phyloP scores from a whole-genome alignment of 2,113 vertebrate genomes.

The human region DNA sequence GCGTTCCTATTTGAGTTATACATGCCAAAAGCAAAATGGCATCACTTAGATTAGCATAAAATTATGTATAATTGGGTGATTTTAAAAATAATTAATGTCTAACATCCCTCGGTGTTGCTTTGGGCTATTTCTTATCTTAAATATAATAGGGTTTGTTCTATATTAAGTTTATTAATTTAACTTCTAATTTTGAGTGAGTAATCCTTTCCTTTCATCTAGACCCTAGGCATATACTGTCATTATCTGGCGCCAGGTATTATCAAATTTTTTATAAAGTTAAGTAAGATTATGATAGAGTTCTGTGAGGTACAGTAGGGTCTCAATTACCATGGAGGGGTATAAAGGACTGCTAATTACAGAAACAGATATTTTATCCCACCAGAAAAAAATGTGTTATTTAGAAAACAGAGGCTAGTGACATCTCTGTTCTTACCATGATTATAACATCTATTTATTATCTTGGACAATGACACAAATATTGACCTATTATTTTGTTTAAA shows the following conservation, averaged over 20 bases:
- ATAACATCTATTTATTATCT: neutral
- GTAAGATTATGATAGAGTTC: neutral
- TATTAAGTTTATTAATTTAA: constrained; percentile 74
- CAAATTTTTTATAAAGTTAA: neutral
- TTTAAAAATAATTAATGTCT: constrained; percentile 66
- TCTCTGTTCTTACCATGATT: neutral
- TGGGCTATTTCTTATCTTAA: constrained; percentile 73
- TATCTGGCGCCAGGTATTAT: constrained; percentile 27
- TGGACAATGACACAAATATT: neutral
- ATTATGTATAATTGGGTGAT: constrained; percentile 73
- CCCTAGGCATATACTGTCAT: constrained; percentile 49
- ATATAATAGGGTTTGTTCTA: constrained; percentile 70
- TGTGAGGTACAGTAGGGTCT: neutral
- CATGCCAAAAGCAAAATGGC: constrained; percentile 54
- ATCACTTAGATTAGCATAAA: constrained; percentile 66
- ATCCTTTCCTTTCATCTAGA: constrained; percentile 78
- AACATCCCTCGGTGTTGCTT: constrained; percentile 52
- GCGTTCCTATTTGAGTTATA: constrained; percentile 29
- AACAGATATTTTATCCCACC: neutral
- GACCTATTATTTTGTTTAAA: neutral
- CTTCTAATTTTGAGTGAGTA: constrained; percentile 80
- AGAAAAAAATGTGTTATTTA: neutral
- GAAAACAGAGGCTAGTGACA: neutral
- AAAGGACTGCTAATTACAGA: constrained; percentile 4
- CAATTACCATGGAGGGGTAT: neutral